Evolutionary conservation across 2,797 vertebrate genomes (phyloP), one percentile per base, ranked within the genome.

Genomic region (Cyclopterus lumpus): DNA sequence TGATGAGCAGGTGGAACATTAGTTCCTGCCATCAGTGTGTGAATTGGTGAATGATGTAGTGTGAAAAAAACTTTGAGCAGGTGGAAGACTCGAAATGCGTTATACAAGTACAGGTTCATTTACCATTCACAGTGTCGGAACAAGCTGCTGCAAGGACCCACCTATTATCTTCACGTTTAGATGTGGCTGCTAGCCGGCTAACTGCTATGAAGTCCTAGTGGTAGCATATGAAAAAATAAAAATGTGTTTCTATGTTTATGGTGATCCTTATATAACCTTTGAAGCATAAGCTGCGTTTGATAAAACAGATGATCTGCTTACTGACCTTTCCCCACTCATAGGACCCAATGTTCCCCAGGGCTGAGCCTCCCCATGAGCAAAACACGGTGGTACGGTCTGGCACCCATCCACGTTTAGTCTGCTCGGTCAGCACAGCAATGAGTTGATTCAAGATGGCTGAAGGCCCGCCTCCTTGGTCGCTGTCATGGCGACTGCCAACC

Each of bases 241-340:
- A 73, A 64, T 8, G 14, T 28, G 68, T 46, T 12, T 22, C 22
- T 48, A 1, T 32, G 0, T 22, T 6, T 53, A 16, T 10, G 16
- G 10, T 42, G 32, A 53, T 61, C n/a, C 53, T 26, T 10, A 34
- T 8, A 40, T 32, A 30, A 67, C 38, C 40, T 68, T 30, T 75
- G 51, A 72, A 6, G 74, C 16, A 2, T 11, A 5, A 26, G 18
- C 1, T 84, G 51, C 77, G 82, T 86, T 77, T 79, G 54, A 51
- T 30, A 62, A 71, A 40, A 38, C 57, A 73, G 26, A 76, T 24
- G 66, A 1, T 68, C 54, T 83, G 80, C 71, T 94, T 93, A 22
- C 88, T 92, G 86, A 99, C 97, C 97, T 98, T 96, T 73, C 96
- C 97, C 97, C 97, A 99, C 90, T 99, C 97, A 22, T 95, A 97